Conservation (phyloP, 2,888 invertebrate genomes). For the Idaea biselata region DNA sequence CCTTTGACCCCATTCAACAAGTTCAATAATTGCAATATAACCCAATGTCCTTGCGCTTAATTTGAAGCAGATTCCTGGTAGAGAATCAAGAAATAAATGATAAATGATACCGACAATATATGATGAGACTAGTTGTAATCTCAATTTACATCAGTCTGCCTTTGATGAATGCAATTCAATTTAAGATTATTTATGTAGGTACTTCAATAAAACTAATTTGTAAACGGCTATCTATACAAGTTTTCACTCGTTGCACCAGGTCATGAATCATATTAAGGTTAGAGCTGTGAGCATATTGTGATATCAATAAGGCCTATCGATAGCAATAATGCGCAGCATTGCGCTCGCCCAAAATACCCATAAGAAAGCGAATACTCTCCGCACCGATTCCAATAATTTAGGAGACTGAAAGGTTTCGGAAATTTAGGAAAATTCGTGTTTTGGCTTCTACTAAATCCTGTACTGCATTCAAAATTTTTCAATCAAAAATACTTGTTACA, state of each 20-base stretch:
- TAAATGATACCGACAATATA: slow-evolving; percentile 32
- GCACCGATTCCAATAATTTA: too few species aligned
- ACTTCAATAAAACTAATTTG: slow-evolving; percentile 10
- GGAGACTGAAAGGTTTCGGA: too few species aligned
- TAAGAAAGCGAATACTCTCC: too few species aligned
- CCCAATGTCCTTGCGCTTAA: slow-evolving; percentile 69
- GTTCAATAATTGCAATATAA: slow-evolving; percentile 56
- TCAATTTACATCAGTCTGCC: slow-evolving; percentile 9
- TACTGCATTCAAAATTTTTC: neutral
- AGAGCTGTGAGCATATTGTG: too few species aligned
- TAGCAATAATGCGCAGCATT: neutral
- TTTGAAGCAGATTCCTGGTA: slow-evolving; percentile 65
- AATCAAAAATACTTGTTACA: slow-evolving; percentile 42
- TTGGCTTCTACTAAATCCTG: neutral
- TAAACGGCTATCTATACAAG: neutral
- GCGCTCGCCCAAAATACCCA: too few species aligned
- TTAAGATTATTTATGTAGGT: neutral
- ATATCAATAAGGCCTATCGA: neutral
- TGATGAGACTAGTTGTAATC: slow-evolving; percentile 11
- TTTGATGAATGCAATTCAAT: neutral
- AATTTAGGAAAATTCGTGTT: neutral
- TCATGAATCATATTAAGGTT: too few species aligned
- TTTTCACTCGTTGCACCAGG: too few species aligned
- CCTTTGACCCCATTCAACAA: slow-evolving; percentile 71
- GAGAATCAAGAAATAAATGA: slow-evolving; percentile 48